These are phyloP conservation scores for Pseudomugil gertrudae DNA, from an alignment of 2,797 vertebrate species.

Conservation along the genomic window DNA sequence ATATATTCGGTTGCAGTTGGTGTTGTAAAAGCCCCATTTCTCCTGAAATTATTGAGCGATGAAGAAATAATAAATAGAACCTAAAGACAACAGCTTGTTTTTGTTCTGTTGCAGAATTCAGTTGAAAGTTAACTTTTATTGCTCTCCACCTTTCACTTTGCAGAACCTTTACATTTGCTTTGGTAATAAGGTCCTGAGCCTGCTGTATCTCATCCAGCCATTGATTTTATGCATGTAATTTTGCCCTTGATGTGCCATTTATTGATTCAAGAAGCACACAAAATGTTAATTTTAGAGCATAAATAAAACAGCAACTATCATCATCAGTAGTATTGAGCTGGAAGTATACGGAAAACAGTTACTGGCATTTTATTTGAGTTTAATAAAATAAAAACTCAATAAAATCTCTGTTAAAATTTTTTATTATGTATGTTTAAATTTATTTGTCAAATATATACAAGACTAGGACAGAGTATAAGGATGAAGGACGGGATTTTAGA, in stretches of 20 bases:
- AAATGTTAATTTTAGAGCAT: constrained; percentile 11
- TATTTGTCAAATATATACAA: neutral
- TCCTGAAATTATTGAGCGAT: neutral
- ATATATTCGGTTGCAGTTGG: neutral
- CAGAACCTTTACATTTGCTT: constrained; percentile 13
- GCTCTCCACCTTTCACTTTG: constrained; percentile 3
- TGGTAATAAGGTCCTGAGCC: constrained; percentile 10
- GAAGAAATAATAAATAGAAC: neutral
- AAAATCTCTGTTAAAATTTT: neutral
- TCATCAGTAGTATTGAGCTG: neutral
- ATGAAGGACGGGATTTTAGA: too few species aligned
- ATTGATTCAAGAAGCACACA: constrained; percentile 5
- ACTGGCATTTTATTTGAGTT: neutral
- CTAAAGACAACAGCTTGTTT: neutral
- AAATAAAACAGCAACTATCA: neutral
- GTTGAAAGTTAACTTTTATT: neutral
- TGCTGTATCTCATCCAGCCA: constrained; percentile 2
- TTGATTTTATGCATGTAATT: constrained; percentile 16
- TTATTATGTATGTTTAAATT: neutral
- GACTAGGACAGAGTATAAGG: neutral
- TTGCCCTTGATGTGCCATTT: constrained; percentile 2
- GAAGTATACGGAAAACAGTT: neutral
- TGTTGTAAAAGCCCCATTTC: neutral
- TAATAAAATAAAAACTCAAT: too few species aligned
- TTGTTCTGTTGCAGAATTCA: neutral